Conservation (phyloP, 2,797 vertebrate species). For the Brachyrhaphis roseni region DNA sequence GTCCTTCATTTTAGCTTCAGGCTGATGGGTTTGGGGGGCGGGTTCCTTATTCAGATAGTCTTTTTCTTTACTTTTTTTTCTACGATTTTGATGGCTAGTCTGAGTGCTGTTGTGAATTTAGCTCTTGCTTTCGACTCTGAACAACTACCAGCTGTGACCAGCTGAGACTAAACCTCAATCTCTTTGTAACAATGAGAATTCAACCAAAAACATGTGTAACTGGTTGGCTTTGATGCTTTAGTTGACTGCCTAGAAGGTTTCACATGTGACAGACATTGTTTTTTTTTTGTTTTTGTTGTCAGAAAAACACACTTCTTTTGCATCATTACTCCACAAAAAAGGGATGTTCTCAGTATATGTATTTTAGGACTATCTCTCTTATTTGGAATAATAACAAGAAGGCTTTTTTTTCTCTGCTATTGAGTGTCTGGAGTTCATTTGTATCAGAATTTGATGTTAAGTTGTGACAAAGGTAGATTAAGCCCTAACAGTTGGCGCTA, state of each 20-base stretch:
- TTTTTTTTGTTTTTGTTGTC: neutral
- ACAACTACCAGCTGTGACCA: constrained; percentile 1
- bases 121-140: neutral
- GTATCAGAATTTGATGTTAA: constrained; percentile 38
- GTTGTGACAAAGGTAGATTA: constrained; percentile 34
- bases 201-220: neutral
- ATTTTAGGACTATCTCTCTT: neutral
- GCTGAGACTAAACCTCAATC: neutral
- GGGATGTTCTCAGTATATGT: neutral
- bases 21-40: neutral
- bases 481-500: constrained; percentile 20
- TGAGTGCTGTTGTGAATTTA: neutral
- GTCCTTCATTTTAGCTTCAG: neutral
- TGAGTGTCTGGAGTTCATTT: constrained; percentile 16
- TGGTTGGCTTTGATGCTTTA: neutral
- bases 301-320: neutral
- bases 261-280: neutral
- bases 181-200: neutral
- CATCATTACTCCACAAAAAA: neutral
- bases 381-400: neutral
- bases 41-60: neutral
- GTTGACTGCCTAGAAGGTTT: neutral
- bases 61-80: neutral
- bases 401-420: neutral
- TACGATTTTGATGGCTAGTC: neutral